phyloP scores from a whole-genome alignment of 2,113 vertebrate genomes.

The Amia ocellicauda region DNA sequence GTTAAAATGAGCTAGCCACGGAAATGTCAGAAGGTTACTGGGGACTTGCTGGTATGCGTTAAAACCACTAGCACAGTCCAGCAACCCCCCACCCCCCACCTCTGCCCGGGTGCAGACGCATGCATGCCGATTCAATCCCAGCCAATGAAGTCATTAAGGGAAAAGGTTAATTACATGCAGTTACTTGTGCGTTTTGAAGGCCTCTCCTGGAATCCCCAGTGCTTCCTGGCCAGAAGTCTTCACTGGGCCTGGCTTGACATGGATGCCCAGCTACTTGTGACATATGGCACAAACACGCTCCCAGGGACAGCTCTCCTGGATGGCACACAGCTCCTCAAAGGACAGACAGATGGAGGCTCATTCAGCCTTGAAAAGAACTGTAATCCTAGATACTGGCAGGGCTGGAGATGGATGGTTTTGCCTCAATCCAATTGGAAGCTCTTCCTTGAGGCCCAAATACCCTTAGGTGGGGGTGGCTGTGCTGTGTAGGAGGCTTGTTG shows the following conservation, averaged over 20 bases:
- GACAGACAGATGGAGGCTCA: constrained; percentile 80
- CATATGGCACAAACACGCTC: constrained; percentile 77
- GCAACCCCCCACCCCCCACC: neutral
- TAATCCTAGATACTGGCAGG: constrained; percentile 53
- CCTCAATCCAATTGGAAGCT: constrained; percentile 36
- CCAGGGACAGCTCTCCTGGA: constrained; percentile 70
- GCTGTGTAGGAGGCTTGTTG: neutral
- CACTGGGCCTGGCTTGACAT: constrained; percentile 43
- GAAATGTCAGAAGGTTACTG: neutral
- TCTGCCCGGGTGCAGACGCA: neutral
- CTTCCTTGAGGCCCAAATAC: constrained; percentile 17
- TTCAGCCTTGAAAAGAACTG: constrained; percentile 71
- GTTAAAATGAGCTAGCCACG: neutral
- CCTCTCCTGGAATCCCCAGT: neutral
- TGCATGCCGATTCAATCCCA: neutral
- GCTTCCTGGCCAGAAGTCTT: neutral
- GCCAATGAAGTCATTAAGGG: neutral
- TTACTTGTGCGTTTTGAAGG: neutral
- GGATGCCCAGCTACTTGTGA: constrained; percentile 55
- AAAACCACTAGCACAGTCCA: neutral
- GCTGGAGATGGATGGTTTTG: constrained; percentile 36
- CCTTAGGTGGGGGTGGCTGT: neutral
- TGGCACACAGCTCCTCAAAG: constrained; percentile 58
- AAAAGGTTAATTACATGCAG: neutral
- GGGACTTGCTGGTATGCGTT: neutral